Percentiles rank a stretch among this genome's conserved stretches.
These are phyloP conservation scores for Cuniculus paca DNA, from an alignment of 2,797 vertebrate species.

Conservation along the genomic window DNA sequence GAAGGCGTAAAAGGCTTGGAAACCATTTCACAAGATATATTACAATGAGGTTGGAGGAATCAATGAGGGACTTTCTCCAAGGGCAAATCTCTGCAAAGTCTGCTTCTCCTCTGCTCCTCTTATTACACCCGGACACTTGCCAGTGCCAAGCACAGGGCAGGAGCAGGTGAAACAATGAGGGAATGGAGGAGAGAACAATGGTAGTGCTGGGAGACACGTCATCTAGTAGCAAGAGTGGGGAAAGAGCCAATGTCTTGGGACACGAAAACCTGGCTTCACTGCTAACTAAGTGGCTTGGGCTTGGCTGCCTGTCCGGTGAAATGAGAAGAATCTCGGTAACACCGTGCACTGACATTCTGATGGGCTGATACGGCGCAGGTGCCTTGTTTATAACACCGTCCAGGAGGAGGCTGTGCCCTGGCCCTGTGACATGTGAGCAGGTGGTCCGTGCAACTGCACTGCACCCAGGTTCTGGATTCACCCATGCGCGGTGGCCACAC, in stretches of 20 bases:
- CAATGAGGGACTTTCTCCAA: background rate
- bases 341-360: background rate
- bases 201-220: background rate
- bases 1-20: background rate
- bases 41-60: background rate
- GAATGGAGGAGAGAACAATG: background rate
- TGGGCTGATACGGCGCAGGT: background rate
- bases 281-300: background rate
- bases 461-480: background rate
- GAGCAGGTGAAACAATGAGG: fast-evolving
- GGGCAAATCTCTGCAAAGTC: background rate
- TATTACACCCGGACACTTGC: background rate
- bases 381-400: background rate
- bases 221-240: background rate
- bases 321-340: background rate
- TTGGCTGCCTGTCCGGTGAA: background rate
- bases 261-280: background rate
- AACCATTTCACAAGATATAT: background rate
- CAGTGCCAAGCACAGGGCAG: background rate
- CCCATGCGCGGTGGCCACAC: fast-evolving
- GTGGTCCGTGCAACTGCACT: background rate
- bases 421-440: background rate
- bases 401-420: background rate
- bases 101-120: background rate
- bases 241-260: background rate